Evolutionary conservation across 2,797 vertebrate species (phyloP).

Genomic region (Scolopax bukidnonensis): DNA sequence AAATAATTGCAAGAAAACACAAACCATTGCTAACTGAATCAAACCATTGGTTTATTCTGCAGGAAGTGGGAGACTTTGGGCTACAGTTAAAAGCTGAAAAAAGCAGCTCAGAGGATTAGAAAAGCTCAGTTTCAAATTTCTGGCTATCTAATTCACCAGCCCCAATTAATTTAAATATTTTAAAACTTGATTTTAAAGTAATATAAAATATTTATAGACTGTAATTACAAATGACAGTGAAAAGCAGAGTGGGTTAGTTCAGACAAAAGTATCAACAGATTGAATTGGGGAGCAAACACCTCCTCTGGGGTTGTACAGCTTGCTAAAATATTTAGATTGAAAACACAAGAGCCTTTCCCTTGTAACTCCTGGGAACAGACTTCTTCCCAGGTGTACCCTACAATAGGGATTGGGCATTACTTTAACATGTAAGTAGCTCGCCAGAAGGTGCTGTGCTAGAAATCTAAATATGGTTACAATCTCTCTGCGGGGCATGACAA

Average conservation of each 20-base stretch:
- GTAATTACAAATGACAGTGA: constrained; percentile 25
- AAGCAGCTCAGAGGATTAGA: constrained; percentile 30
- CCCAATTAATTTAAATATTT: constrained; percentile 59
- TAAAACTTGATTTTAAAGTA: constrained; percentile 45
- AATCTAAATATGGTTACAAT: not conserved
- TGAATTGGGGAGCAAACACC: not conserved
- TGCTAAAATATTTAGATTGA: constrained; percentile 28
- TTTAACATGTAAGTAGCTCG: constrained; percentile 7
- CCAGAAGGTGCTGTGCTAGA: constrained; percentile 1
- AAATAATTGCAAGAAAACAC: not conserved
- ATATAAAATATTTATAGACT: constrained; percentile 56
- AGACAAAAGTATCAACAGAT: constrained; percentile 50
- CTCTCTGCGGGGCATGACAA: not conserved
- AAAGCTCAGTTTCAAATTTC: constrained; percentile 14
- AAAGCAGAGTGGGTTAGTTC: constrained; percentile 40
- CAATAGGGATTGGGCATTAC: not conserved
- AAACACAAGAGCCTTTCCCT: constrained; percentile 9
- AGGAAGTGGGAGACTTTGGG: not conserved
- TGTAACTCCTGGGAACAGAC: not conserved
- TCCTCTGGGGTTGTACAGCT: constrained; percentile 22
- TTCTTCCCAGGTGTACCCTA: constrained; percentile 32
- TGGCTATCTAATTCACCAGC: constrained; percentile 19
- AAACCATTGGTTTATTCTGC: not conserved
- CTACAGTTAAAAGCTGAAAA: not conserved
- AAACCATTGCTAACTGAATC: not conserved